These are phyloP conservation scores for Eupithecia centaureata DNA, from an alignment of 2,888 invertebrate genomes.

Conservation along the genomic window DNA sequence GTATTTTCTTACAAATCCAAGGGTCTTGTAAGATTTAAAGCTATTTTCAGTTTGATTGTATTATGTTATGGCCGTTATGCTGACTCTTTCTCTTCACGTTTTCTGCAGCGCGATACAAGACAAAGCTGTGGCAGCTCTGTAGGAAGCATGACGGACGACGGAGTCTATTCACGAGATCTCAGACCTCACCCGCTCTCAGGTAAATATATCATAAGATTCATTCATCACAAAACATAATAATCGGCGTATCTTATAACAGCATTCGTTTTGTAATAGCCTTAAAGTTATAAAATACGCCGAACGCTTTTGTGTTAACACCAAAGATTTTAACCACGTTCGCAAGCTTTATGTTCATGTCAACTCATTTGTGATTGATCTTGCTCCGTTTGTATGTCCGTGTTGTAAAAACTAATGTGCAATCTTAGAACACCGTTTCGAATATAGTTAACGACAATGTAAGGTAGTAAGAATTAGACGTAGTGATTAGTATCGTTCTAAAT, in stretches of 20 bases:
- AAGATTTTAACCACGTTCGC: slow-evolving; percentile 43
- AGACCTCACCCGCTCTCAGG: slow-evolving; percentile 73
- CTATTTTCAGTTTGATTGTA: no score
- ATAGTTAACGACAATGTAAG: background rate
- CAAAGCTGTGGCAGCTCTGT: slow-evolving; percentile 79
- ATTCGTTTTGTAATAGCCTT: background rate
- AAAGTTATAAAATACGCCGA: slow-evolving; percentile 28
- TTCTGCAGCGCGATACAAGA: slow-evolving; percentile 69
- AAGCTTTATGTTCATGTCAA: slow-evolving; percentile 35
- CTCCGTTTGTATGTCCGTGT: background rate
- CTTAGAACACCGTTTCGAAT: background rate
- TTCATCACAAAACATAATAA: slow-evolving; percentile 8
- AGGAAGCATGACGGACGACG: slow-evolving; percentile 75
- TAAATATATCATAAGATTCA: slow-evolving; percentile 43
- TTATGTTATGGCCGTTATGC: no score
- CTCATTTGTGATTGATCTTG: slow-evolving; percentile 4
- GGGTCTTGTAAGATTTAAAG: no score
- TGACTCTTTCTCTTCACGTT: no score
- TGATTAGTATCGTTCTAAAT: background rate
- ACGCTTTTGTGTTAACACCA: slow-evolving; percentile 46
- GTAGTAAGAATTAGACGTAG: background rate
- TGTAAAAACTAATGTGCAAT: background rate
- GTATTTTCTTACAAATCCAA: no score
- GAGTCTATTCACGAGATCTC: slow-evolving; percentile 71
- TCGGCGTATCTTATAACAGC: slow-evolving; percentile 19